Conservation (phyloP, 2,113 vertebrate species). For the Drymodes brunneopygia region DNA sequence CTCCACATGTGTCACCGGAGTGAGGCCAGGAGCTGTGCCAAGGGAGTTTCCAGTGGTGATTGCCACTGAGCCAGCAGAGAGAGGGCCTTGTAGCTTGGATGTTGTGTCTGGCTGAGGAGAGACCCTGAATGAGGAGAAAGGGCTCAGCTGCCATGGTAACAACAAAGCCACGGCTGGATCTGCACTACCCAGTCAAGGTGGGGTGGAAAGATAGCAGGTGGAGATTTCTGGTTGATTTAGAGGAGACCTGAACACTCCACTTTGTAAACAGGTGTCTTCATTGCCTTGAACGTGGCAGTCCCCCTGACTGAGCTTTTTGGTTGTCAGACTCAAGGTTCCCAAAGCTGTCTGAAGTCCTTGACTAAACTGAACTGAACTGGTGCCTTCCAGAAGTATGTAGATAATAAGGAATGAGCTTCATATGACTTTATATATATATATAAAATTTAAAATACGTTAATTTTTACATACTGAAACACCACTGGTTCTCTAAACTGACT, state of each 20-base stretch:
- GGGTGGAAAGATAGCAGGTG: background rate
- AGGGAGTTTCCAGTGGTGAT: background rate
- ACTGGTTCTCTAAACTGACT: background rate
- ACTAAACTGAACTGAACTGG: background rate
- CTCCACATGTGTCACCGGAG: background rate
- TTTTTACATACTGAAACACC: background rate
- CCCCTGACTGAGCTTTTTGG: background rate
- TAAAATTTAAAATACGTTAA: background rate
- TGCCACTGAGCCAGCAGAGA: background rate
- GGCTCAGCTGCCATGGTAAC: background rate
- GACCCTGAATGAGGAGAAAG: background rate
- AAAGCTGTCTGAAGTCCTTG: background rate
- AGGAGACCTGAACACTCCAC: background rate
- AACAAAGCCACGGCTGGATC: background rate
- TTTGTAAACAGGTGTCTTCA: rapidly evolving
- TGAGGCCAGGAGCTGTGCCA: background rate
- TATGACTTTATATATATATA: background rate
- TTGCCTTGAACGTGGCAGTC: background rate
- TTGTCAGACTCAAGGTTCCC: background rate
- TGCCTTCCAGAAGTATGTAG: background rate
- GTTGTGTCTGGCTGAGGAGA: background rate
- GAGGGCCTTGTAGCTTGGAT: background rate
- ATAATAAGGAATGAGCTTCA: background rate
- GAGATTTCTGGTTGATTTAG: background rate
- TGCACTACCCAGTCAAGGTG: rapidly evolving